Evolutionary conservation across 1,140 invertebrate species (phyloP).

Genomic region (Caenorhabditis brenneri): DNA sequence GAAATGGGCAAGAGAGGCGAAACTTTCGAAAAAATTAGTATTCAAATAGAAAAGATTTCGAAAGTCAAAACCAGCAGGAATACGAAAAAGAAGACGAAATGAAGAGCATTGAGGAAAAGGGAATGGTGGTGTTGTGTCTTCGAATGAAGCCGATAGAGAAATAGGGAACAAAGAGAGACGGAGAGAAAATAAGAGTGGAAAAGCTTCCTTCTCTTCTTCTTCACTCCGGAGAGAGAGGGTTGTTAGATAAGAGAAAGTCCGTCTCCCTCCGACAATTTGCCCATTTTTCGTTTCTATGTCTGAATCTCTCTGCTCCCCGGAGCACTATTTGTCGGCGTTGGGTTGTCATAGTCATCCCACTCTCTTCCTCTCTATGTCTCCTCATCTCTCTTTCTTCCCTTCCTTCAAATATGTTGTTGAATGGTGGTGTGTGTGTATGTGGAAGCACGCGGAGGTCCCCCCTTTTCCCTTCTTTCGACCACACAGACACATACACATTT

Average conservation of each 20-base stretch:
- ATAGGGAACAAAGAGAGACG: not conserved
- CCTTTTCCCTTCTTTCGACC: not conserved
- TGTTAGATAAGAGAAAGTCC: not conserved
- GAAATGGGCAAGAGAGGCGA: too few relatives aligned
- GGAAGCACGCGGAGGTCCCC: not conserved
- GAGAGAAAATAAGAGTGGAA: not conserved
- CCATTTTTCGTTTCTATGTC: not conserved
- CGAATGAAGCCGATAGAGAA: too few relatives aligned
- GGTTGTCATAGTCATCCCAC: not conserved
- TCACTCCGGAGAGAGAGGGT: not conserved
- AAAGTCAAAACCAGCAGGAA: too few relatives aligned
- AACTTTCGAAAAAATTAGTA: too few relatives aligned
- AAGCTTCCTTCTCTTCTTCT: too few relatives aligned
- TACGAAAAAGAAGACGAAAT: not conserved
- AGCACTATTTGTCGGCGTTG: constrained; percentile 26
- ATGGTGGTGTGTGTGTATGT: not conserved
- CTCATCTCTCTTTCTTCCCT: not conserved
- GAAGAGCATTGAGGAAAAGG: not conserved
- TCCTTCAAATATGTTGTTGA: not conserved
- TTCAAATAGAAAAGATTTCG: too few relatives aligned
- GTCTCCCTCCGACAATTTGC: not conserved
- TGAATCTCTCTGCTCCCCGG: not conserved
- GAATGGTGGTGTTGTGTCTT: not conserved
- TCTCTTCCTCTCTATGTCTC: not conserved
- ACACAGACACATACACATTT: not conserved